phyloP scores from a whole-genome alignment of 2,888 invertebrate species.

The Diaperis boleti region DNA sequence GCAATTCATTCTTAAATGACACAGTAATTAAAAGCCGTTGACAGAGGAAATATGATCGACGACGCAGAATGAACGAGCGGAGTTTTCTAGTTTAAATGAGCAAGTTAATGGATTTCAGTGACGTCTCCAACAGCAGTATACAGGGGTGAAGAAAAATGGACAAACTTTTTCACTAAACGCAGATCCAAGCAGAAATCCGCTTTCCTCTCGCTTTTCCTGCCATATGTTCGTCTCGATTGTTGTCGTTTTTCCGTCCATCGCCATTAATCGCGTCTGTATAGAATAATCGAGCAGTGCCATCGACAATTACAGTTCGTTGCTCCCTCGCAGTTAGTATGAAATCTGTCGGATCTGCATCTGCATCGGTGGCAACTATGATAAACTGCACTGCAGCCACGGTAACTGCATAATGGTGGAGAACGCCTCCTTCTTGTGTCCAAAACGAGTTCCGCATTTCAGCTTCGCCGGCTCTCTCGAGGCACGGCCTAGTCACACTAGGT shows the following conservation, averaged over 20 bases:
- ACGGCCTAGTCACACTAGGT: too few species aligned
- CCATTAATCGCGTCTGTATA: slow-evolving; percentile 36
- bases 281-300: slow-evolving; percentile 58
- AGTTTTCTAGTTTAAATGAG: background rate
- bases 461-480: too few species aligned
- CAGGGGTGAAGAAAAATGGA: too few species aligned
- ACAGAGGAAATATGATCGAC: slow-evolving; percentile 11
- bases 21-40: slow-evolving; percentile 20
- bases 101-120: background rate
- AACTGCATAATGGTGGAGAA: slow-evolving; percentile 46
- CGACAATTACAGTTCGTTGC: slow-evolving; percentile 62
- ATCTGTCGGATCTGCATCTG: slow-evolving; percentile 60
- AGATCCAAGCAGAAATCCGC: background rate
- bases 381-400: slow-evolving; percentile 55
- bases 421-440: slow-evolving; percentile 44
- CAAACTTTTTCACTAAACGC: too few species aligned
- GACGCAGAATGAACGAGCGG: background rate
- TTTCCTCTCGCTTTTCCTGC: background rate
- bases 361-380: slow-evolving; percentile 59
- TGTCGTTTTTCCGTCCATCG: slow-evolving; percentile 17
- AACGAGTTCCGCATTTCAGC: slow-evolving; percentile 56
- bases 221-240: slow-evolving; percentile 12
- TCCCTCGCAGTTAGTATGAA: slow-evolving; percentile 57
- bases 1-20: slow-evolving; percentile 11
- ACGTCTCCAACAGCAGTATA: background rate